Evolutionary conservation across 1,140 invertebrate genomes (phyloP).

Genomic region (Drosophila pandora): DNA sequence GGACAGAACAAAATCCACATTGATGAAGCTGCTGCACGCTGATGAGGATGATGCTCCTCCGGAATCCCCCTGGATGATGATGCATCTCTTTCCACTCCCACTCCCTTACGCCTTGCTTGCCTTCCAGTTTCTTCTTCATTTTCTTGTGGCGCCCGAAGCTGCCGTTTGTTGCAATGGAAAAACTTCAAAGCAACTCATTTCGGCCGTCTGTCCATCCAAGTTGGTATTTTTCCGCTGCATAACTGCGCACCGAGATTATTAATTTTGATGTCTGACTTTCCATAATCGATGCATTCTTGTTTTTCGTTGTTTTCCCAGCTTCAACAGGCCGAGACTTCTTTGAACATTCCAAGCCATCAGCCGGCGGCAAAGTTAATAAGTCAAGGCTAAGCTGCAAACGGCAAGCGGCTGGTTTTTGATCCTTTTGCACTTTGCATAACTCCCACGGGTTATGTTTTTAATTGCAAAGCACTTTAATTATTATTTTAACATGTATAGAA

Average conservation of each 20-base stretch:
- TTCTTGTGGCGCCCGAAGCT: constrained; percentile 16
- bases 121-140: constrained; percentile 3
- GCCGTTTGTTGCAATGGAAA: constrained; percentile 46
- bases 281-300: constrained; percentile 70
- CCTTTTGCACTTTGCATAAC: constrained; percentile 1
- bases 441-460: constrained; percentile 12
- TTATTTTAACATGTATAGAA: neutral
- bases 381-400: constrained; percentile 48
- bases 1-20: constrained; percentile 63
- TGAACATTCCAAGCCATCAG: constrained; percentile 48
- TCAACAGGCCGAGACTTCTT: constrained; percentile 46
- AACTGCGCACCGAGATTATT: constrained; percentile 64
- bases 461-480: constrained; percentile 15
- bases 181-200: constrained; percentile 72
- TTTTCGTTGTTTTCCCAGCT: constrained; percentile 19
- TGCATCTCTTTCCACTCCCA: constrained; percentile 12
- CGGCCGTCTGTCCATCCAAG: constrained; percentile 15
- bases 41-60: constrained; percentile 29
- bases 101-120: constrained; percentile 3
- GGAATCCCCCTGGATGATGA: constrained; percentile 16
- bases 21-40: constrained; percentile 44
- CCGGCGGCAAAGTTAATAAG: constrained; percentile 64
- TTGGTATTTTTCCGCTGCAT: constrained; percentile 67
- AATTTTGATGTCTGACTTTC: constrained; percentile 75
- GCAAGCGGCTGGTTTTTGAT: constrained; percentile 40